phyloP scores from a whole-genome alignment of 2,888 invertebrate species.

The Erebia palarica region DNA sequence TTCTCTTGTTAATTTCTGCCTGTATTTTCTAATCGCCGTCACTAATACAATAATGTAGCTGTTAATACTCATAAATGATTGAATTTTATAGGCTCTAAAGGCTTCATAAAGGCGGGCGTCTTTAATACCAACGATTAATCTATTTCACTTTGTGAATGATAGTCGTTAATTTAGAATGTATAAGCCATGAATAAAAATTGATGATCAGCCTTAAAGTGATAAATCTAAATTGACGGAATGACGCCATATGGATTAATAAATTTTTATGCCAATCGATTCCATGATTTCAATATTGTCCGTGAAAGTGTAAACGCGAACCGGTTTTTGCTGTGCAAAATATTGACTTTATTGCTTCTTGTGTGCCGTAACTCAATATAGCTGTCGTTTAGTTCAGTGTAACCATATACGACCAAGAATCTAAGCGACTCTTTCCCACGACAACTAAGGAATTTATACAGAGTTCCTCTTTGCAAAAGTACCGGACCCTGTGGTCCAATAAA shows the following conservation, averaged over 20 bases:
- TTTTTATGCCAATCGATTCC: conserved; percentile 13
- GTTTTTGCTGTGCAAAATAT: conserved; percentile 35
- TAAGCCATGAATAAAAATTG: background rate
- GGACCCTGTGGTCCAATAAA: background rate
- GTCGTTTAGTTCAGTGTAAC: conserved; percentile 41
- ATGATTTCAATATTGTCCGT: conserved; percentile 25
- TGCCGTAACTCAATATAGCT: conserved; percentile 32
- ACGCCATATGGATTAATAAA: conserved; percentile 2
- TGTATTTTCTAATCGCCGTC: too few species aligned
- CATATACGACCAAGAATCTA: conserved; percentile 27
- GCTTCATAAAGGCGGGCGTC: too few species aligned
- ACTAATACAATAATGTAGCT: too few species aligned
- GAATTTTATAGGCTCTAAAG: too few species aligned
- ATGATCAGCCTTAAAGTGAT: conserved; percentile 1
- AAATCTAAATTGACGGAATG: conserved; percentile 14
- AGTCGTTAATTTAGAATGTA: background rate
- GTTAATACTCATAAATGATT: too few species aligned
- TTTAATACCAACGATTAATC: background rate
- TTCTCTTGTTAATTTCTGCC: too few species aligned
- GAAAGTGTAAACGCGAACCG: conserved; percentile 34
- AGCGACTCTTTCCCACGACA: background rate
- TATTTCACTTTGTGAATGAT: background rate
- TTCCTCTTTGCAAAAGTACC: background rate
- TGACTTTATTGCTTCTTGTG: conserved; percentile 28
- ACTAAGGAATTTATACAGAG: background rate